These are phyloP conservation scores for Molothrus ater DNA, from an alignment of 2,797 vertebrate species.

Conservation along the genomic window DNA sequence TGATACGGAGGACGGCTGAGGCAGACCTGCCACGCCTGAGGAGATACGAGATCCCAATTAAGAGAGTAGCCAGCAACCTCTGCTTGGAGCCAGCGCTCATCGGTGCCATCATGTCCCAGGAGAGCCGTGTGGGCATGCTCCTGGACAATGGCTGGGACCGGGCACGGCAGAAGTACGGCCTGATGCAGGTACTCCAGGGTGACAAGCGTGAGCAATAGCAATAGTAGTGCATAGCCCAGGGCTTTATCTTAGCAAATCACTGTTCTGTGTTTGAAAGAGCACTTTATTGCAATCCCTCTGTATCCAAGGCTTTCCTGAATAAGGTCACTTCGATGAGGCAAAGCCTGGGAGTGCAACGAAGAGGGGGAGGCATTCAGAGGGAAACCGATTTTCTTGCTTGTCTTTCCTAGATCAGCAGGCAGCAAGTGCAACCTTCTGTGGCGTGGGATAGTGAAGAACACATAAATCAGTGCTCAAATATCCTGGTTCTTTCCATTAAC, in stretches of 20 bases:
- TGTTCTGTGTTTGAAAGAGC: neutral
- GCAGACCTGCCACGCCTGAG: conserved; percentile 26
- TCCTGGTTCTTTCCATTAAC: conserved; percentile 60
- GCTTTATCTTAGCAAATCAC: neutral
- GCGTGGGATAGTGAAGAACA: conserved; percentile 68
- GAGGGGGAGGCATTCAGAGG: neutral
- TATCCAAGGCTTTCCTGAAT: neutral
- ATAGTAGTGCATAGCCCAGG: too few species aligned
- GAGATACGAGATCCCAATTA: neutral
- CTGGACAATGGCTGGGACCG: conserved; percentile 43
- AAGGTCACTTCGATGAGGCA: neutral
- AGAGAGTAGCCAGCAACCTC: conserved; percentile 55
- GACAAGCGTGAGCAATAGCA: neutral
- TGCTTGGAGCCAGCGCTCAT: conserved; percentile 54
- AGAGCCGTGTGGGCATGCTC: conserved; percentile 8
- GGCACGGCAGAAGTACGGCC: neutral
- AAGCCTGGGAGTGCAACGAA: neutral
- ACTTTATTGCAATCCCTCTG: neutral
- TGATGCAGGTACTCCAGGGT: conserved; percentile 52
- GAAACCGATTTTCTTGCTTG: neutral
- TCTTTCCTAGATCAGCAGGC: conserved; percentile 12
- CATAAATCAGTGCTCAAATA: conserved; percentile 56
- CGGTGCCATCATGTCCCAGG: conserved; percentile 47
- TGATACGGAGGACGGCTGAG: neutral
- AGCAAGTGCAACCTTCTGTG: neutral